Percentiles rank a stretch among this genome's conserved stretches.
Evolutionary conservation across 2,797 vertebrate species (phyloP).

Genomic region (Discoglossus pictus): DNA sequence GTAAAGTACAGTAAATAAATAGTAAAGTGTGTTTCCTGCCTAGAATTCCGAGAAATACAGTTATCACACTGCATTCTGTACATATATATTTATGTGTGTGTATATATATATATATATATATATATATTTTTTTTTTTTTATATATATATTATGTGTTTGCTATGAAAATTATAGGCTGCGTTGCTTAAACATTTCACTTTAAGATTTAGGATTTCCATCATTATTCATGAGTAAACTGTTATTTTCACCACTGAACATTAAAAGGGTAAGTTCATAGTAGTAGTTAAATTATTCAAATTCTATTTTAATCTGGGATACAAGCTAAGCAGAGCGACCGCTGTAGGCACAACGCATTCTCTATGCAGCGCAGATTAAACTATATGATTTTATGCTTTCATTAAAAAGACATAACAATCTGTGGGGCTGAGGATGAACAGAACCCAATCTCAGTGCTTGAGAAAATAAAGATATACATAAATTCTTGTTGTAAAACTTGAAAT

Average conservation of each 20-base stretch:
- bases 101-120: no score
- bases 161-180: background rate
- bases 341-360: slow-evolving; percentile 48
- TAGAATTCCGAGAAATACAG: no score
- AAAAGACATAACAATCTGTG: slow-evolving; percentile 52
- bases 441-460: slow-evolving; percentile 50
- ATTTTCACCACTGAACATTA: slow-evolving; percentile 40
- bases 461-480: slow-evolving; percentile 52
- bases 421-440: slow-evolving; percentile 51
- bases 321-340: slow-evolving; percentile 45
- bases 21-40: no score
- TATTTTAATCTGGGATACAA: slow-evolving; percentile 45
- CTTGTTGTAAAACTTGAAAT: slow-evolving; percentile 53
- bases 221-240: slow-evolving; percentile 39
- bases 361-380: slow-evolving; percentile 51
- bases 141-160: background rate
- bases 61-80: no score
- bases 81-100: no score
- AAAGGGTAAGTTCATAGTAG: slow-evolving; percentile 50
- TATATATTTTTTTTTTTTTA: no score
- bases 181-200: slow-evolving; percentile 33
- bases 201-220: slow-evolving; percentile 18
- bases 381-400: slow-evolving; percentile 53
- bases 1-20: no score
- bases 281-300: slow-evolving; percentile 53